Evolutionary conservation across 2,888 invertebrate genomes (phyloP).

Genomic region (Heliconius sara): DNA sequence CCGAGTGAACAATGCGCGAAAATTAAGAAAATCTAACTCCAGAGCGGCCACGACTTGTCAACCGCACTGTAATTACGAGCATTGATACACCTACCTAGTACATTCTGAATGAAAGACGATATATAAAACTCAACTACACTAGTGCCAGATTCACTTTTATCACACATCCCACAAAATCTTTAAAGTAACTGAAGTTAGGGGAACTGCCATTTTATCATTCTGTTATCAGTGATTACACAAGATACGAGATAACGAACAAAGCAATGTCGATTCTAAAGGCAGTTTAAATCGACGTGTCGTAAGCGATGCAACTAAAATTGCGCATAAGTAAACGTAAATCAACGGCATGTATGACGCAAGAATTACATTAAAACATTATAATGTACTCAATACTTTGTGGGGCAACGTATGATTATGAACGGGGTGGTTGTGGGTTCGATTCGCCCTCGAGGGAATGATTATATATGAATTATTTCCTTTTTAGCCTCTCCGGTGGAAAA

Average conservation of each 20-base stretch:
- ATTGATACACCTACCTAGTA: constrained; percentile 58
- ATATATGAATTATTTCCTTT: not conserved
- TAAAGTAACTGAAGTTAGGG: constrained; percentile 3
- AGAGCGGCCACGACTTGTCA: not conserved
- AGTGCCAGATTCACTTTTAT: constrained; percentile 57
- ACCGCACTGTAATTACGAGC: not conserved
- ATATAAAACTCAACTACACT: constrained; percentile 67
- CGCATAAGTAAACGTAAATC: constrained; percentile 48
- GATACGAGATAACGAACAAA: constrained; percentile 38
- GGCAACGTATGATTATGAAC: not conserved
- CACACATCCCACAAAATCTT: constrained; percentile 58
- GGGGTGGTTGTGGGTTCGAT: not conserved
- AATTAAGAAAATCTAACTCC: not conserved
- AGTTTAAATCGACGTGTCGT: constrained; percentile 25
- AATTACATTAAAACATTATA: constrained; percentile 35
- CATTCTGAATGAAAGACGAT: constrained; percentile 63
- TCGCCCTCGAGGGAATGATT: not conserved
- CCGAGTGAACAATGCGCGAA: not conserved
- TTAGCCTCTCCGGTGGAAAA: not conserved
- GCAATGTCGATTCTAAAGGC: constrained; percentile 20
- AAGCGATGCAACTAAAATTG: constrained; percentile 43
- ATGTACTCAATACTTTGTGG: not conserved
- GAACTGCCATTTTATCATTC: constrained; percentile 25
- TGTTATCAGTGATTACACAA: constrained; percentile 27
- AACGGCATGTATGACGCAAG: constrained; percentile 42